Percentiles rank a stretch among this genome's conserved stretches.
Evolutionary conservation across 2,888 invertebrate species (phyloP).

Genomic region (Ctena decussata): DNA sequence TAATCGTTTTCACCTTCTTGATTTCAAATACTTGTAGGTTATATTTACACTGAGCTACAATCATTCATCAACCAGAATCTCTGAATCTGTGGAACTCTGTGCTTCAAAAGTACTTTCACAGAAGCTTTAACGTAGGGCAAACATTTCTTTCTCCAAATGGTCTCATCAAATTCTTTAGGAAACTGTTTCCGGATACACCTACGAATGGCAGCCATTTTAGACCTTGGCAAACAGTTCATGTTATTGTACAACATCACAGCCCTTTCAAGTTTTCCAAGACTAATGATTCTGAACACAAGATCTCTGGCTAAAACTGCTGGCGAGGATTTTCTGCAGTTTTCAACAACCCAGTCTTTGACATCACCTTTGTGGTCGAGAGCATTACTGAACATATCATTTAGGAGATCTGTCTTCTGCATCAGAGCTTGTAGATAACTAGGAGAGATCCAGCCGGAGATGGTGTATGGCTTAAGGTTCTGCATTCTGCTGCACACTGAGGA

Average conservation of each 20-base stretch:
- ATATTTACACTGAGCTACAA: too few species aligned
- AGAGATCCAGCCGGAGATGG: conserved; percentile 54
- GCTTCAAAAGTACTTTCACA: conserved; percentile 43
- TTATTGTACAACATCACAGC: background rate
- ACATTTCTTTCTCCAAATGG: conserved; percentile 36
- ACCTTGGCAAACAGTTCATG: conserved; percentile 4
- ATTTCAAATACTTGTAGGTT: too few species aligned
- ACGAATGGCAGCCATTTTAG: conserved; percentile 44
- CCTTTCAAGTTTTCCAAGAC: conserved; percentile 38
- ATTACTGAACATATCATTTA: conserved; percentile 55
- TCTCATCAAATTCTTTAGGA: conserved; percentile 5
- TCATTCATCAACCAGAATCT: conserved; percentile 37
- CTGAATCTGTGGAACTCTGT: conserved; percentile 54
- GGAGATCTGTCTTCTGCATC: conserved; percentile 39
- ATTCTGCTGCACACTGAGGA: background rate
- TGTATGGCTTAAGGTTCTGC: conserved; percentile 46
- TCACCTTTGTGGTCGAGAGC: conserved; percentile 39
- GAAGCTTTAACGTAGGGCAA: conserved; percentile 45
- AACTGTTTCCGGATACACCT: conserved; percentile 37
- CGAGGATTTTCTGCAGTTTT: conserved; percentile 42
- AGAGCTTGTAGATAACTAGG: conserved; percentile 52
- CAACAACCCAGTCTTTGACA: conserved; percentile 51
- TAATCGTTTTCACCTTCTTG: too few species aligned
- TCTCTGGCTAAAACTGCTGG: conserved; percentile 53
- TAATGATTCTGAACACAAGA: conserved; percentile 55